Evolutionary conservation across 2,888 invertebrate species (phyloP), one percentile per base, ranked within the genome.

Genomic region (Lasioglossum marginatum): DNA sequence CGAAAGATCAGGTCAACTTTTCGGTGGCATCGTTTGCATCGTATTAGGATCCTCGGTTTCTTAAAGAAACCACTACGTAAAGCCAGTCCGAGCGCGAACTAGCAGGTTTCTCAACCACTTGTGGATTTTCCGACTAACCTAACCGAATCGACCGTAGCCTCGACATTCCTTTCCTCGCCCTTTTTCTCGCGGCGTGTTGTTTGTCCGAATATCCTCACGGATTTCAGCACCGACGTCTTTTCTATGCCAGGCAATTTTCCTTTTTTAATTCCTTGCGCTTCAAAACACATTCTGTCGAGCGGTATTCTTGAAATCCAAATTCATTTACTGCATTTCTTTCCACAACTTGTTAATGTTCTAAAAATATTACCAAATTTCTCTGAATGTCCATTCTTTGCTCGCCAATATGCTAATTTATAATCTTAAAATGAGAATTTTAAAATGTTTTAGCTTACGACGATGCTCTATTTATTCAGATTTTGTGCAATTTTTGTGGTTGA

Each of bases 91-190:
- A 74, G 6, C 23, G 63, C n/a, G 12, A n/a, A 68, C 45, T 73
- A 45, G 72, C 79, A 81, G 81, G 74, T 90, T 89, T 82, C 86
- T 89, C 88, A 83, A 86, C 88, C 91, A 91, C 89, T 92, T 91
- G 91, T 92, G 81, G 90, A 88, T 89, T 92, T 90, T 88, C 84
- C 85, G 84, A 85, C 88, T 88, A 89, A 85, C 88, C 89, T 8
- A 84, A 78, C 83, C 85, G 84, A 86, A 79, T 74, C 73, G 66
- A n/a, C 52, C 14, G 45, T 48, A 70, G 14, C 40, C 37, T 40
- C 70, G n/a, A 48, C 45, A 72, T 72, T 71, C 31, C 77, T 40
- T 86, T 71, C 43, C 52, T 81, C 34, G 60, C 34, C 43, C 78
- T 80, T 68, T n/a, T 45, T 57, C 52, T 77, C 79, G n/a, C 37